phyloP scores from a whole-genome alignment of 1,140 invertebrate genomes.

The Zaprionus gabonicus region DNA sequence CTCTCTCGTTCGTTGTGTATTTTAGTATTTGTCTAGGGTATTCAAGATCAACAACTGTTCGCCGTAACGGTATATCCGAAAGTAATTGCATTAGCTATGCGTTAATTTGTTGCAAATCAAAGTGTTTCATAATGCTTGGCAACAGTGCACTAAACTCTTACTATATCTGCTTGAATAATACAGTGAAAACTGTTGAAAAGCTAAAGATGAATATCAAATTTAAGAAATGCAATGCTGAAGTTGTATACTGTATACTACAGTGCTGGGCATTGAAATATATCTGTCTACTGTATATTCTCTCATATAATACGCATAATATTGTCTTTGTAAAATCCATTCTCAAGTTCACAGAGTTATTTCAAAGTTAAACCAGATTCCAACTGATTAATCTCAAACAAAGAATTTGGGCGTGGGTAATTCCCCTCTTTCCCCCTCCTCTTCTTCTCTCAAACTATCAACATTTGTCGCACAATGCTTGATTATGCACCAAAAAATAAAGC shows the following conservation, averaged over 20 bases:
- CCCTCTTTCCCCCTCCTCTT: neutral
- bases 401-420: neutral
- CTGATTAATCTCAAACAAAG: constrained; percentile 8
- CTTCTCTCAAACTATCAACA: neutral
- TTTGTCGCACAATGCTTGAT: neutral
- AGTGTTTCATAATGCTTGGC: neutral
- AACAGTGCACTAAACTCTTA: neutral
- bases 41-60: constrained; percentile 7
- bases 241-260: neutral
- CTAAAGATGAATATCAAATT: neutral
- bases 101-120: constrained; percentile 1
- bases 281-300: no score
- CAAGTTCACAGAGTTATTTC: neutral
- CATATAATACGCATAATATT: neutral
- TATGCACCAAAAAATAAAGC: neutral
- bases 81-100: constrained; percentile 20
- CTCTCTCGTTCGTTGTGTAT: neutral
- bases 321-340: neutral
- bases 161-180: neutral
- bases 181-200: neutral
- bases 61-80: constrained; percentile 4
- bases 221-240: neutral
- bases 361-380: neutral
- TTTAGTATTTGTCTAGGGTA: neutral
- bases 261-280: neutral